Evolutionary conservation across 2,888 invertebrate genomes (phyloP), one percentile per base, ranked within the genome.

Genomic region (Orthosia cruda): DNA sequence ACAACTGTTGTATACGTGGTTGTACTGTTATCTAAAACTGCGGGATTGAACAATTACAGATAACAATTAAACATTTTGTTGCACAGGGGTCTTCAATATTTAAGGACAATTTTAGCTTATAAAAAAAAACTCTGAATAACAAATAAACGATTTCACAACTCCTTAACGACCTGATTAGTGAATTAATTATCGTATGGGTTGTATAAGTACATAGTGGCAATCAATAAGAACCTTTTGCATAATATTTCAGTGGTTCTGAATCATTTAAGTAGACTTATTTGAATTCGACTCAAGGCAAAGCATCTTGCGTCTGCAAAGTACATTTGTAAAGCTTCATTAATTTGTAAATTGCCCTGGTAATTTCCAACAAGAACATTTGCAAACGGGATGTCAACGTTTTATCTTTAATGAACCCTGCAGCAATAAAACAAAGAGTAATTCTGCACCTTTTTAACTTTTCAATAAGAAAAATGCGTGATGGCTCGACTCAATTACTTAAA

Each of bases 321-420:
- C 54, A 54, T 72, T 72, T 72, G 23, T 61, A 49, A 57, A 80
- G 80, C 65, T 73, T 73, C 73, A 79, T 74, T 78, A 80, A 78
- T 78, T 80, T 74, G 66, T 80, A 54, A 77, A 80, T 74, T 80
- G 32, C 61, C 73, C 62, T 57, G 55, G 55, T 73, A 66, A 79
- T 72, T 74, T 74, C 50, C 20, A 74, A 66, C 74, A 62, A 79
- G 74, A 77, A 57, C 66, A 66, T 74, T 74, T n/a, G 47, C 52
- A 47, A 62, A 73, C 20, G 62, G 62, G 49, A 63, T 78, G 80
- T 78, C 80, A 79, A 79, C 61, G 62, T 52, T 79, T 71, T 66
- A 66, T 74, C 57, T 49, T 66, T 74, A 63, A 79, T 66, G 74
- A 72, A 62, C 47, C 18, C 62, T 52, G 52, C 66, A 64, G 64